Evolutionary conservation across 1,140 invertebrate genomes (phyloP).

Genomic region (Drosophila nasuta): DNA sequence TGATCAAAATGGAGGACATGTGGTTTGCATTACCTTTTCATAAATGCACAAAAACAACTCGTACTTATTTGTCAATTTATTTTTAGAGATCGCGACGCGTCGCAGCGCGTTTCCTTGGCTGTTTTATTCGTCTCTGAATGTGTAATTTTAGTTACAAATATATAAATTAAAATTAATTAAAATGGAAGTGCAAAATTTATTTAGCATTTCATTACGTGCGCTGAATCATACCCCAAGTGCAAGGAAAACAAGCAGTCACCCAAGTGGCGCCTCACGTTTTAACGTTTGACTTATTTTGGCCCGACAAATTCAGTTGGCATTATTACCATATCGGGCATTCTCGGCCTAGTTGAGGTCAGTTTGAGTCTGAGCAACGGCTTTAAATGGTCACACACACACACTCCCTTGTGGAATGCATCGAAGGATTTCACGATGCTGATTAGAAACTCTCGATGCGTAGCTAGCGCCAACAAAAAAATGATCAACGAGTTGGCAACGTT

Average conservation of each 20-base stretch:
- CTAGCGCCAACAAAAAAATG: slow-evolving; percentile 36
- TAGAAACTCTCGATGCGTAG: slow-evolving; percentile 16
- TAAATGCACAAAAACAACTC: slow-evolving; percentile 54
- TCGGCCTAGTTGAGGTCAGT: slow-evolving; percentile 27
- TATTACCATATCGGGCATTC: slow-evolving; percentile 61
- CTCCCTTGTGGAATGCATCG: slow-evolving; percentile 65
- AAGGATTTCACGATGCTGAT: slow-evolving; percentile 48
- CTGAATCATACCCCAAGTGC: slow-evolving; percentile 59
- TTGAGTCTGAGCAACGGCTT: slow-evolving; percentile 12
- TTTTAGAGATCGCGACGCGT: slow-evolving; percentile 51
- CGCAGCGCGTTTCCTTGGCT: slow-evolving; percentile 37
- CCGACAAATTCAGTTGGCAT: slow-evolving; percentile 41
- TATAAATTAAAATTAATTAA: slow-evolving; percentile 83
- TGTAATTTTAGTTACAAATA: slow-evolving; percentile 78
- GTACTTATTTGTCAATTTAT: slow-evolving; percentile 71
- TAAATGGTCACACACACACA: slow-evolving; percentile 24
- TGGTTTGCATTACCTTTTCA: slow-evolving; percentile 80
- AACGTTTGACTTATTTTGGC: slow-evolving; percentile 47
- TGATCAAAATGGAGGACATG: slow-evolving; percentile 69
- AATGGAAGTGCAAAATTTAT: slow-evolving; percentile 81
- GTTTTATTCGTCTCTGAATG: slow-evolving; percentile 25
- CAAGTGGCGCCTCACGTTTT: slow-evolving; percentile 79
- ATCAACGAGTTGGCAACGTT: slow-evolving; percentile 34
- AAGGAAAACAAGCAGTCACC: slow-evolving; percentile 39
- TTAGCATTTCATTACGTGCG: slow-evolving; percentile 75